Evolutionary conservation across 2,797 vertebrate species (phyloP).

Genomic region (Mus caroli): DNA sequence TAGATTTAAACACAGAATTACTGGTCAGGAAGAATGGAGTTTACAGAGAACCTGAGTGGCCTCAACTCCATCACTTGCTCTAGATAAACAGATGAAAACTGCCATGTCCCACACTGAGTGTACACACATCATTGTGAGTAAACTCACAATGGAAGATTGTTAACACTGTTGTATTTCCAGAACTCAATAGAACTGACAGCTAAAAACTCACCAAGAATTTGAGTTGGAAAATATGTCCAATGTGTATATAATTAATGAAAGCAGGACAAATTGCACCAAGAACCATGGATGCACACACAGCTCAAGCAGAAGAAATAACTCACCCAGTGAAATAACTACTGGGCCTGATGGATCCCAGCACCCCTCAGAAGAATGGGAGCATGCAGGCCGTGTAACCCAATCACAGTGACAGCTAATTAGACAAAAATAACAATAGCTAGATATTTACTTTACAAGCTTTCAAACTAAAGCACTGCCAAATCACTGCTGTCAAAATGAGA

Average conservation of each 20-base stretch:
- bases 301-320: neutral
- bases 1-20: neutral
- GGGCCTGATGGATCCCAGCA: neutral
- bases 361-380: neutral
- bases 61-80: no score
- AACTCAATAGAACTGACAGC: neutral
- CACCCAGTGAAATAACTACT: no score
- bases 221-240: neutral
- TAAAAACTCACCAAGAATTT: neutral
- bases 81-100: neutral
- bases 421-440: neutral
- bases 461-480: neutral
- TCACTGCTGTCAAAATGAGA: neutral
- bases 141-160: neutral
- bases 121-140: no score
- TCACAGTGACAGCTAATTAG: no score
- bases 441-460: no score
- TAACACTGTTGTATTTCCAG: neutral
- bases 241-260: neutral
- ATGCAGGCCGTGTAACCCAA: no score
- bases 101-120: neutral
- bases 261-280: neutral
- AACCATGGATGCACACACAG: neutral
- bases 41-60: neutral
- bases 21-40: neutral